Evolutionary conservation across 2,888 invertebrate species (phyloP).

Genomic region (Spodoptera littoralis): DNA sequence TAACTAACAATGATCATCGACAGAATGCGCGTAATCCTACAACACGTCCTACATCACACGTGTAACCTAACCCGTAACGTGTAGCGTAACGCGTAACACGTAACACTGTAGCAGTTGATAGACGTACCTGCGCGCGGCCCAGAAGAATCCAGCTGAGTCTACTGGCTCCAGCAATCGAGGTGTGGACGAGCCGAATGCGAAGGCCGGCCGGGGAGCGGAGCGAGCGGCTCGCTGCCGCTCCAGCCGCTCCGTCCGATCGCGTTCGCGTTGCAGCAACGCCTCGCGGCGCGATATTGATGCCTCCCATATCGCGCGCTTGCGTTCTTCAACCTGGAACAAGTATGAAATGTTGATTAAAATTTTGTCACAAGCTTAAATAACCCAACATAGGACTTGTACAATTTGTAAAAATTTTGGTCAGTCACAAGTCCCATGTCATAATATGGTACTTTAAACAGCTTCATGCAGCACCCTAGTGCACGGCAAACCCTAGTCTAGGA

Average conservation of each 20-base stretch:
- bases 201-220: constrained; percentile 90
- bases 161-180: constrained; percentile 95
- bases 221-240: constrained; percentile 94
- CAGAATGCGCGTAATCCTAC: background rate
- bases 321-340: constrained; percentile 92
- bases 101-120: background rate
- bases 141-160: constrained; percentile 94
- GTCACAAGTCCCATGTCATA: too few species aligned
- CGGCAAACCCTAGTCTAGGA: too few species aligned
- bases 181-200: constrained; percentile 97
- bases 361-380: background rate
- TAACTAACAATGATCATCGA: constrained; percentile 12
- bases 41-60: too few species aligned
- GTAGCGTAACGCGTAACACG: constrained; percentile 5
- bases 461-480: too few species aligned
- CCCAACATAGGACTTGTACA: too few species aligned
- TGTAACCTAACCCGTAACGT: constrained; percentile 10
- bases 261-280: constrained; percentile 95
- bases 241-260: constrained; percentile 94
- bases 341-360: constrained; percentile 1
- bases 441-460: too few species aligned
- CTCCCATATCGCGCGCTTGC: constrained; percentile 96
- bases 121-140: constrained; percentile 93
- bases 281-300: constrained; percentile 96
- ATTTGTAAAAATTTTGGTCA: too few species aligned